Percentiles rank a stretch among this genome's conserved stretches.
Evolutionary conservation across 2,113 vertebrate species (phyloP).

Genomic region (Gnathonemus longibarbis): DNA sequence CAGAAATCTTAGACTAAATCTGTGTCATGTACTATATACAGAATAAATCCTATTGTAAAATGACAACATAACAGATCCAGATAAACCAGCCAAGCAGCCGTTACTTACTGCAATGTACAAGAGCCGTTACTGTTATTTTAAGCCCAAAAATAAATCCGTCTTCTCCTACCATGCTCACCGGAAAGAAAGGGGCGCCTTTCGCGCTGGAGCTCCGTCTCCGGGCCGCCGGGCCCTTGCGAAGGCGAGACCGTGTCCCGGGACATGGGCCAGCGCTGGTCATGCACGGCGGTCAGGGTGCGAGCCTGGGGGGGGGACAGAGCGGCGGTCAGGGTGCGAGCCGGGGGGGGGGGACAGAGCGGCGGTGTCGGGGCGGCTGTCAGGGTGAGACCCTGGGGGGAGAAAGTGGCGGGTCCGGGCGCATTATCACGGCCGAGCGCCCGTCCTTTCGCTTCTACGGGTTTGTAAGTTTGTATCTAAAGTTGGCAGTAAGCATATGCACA

Average conservation of each 20-base stretch:
- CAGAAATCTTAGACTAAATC: background rate
- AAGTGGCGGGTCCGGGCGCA: background rate
- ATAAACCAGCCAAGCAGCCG: background rate
- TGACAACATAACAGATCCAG: background rate
- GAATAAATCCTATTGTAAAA: background rate
- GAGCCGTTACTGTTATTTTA: background rate
- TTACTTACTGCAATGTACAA: background rate
- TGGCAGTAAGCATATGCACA: background rate
- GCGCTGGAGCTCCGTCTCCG: slow-evolving; percentile 43
- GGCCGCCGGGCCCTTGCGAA: slow-evolving; percentile 60
- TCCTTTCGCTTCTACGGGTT: background rate
- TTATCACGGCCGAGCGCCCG: background rate
- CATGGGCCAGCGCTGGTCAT: slow-evolving; percentile 60
- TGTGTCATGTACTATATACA: background rate
- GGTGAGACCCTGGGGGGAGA: background rate
- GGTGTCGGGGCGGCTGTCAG: background rate
- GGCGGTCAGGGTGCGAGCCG: background rate
- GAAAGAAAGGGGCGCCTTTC: slow-evolving; percentile 49
- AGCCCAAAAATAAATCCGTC: background rate
- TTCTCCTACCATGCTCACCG: slow-evolving; percentile 55
- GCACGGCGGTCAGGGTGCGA: background rate
- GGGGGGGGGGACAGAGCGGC: background rate
- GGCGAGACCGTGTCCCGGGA: slow-evolving; percentile 56
- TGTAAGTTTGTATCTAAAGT: background rate
- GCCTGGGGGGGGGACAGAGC: background rate